These are phyloP conservation scores for Tetrax tetrax DNA, from an alignment of 2,113 vertebrate species.

Conservation along the genomic window DNA sequence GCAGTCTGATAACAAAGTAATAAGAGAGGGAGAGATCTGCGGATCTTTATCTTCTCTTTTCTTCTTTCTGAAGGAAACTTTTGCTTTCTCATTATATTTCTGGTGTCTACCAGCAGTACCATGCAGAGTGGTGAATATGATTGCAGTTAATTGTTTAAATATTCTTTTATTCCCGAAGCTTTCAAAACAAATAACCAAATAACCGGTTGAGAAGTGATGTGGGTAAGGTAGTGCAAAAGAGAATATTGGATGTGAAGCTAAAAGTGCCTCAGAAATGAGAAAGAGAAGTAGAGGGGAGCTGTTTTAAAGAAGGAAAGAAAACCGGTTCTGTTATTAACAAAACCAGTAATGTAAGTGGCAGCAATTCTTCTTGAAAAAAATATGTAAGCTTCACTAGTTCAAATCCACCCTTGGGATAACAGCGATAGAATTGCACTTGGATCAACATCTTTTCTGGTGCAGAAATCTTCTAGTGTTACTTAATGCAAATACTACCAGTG, in stretches of 20 bases:
- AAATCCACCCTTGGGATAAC: background rate
- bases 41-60: slow-evolving; percentile 30
- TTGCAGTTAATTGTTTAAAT: slow-evolving; percentile 42
- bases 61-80: background rate
- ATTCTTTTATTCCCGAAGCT: slow-evolving; percentile 2
- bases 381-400: background rate
- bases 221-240: background rate
- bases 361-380: background rate
- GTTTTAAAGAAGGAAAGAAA: background rate
- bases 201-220: background rate
- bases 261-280: background rate
- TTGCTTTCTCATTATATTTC: slow-evolving; percentile 27
- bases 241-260: background rate
- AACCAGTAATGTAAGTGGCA: background rate
- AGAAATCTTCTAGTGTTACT: background rate
- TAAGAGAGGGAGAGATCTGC: background rate
- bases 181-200: slow-evolving; percentile 15
- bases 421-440: background rate
- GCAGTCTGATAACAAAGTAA: slow-evolving; percentile 23
- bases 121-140: background rate
- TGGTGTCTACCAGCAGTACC: background rate
- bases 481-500: background rate
- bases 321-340: background rate
- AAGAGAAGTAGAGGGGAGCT: background rate
- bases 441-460: background rate